Conservation (phyloP, 2,888 invertebrate genomes). For the Lasioglossum oenotherae region DNA sequence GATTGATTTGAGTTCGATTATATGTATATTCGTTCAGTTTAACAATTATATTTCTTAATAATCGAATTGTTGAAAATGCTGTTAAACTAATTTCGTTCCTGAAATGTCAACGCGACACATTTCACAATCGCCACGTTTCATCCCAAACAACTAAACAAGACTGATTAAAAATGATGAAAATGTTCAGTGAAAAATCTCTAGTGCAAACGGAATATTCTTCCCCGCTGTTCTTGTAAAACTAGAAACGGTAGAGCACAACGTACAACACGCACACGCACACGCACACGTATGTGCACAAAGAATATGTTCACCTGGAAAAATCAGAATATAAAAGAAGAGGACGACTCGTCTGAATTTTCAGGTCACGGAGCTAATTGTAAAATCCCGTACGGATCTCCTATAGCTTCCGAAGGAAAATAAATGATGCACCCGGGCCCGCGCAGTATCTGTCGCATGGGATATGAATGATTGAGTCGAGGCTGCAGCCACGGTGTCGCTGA, state of each 20-base stretch:
- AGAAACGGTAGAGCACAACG: too few relatives aligned
- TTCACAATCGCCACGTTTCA: neutral
- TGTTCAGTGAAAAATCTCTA: neutral
- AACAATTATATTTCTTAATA: neutral
- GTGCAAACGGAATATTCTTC: neutral
- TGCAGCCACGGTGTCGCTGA: conserved; percentile 1
- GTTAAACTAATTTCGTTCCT: too few relatives aligned
- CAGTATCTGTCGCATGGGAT: neutral
- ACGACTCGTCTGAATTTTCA: neutral
- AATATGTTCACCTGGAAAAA: neutral
- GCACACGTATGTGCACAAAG: neutral
- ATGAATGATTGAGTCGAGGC: neutral
- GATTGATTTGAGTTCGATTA: neutral
- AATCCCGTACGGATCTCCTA: neutral
- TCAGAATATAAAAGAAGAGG: neutral
- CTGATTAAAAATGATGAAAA: neutral
- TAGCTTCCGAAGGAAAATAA: neutral
- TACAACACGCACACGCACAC: too few relatives aligned
- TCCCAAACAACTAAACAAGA: neutral
- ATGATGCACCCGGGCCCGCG: neutral
- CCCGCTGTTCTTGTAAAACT: neutral
- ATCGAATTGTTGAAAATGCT: too few relatives aligned
- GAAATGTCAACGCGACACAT: too few relatives aligned
- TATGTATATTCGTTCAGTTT: neutral
- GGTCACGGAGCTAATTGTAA: neutral